These are phyloP conservation scores for Metaphire vulgaris DNA, from an alignment of 1,140 invertebrate genomes.

Conservation along the genomic window DNA sequence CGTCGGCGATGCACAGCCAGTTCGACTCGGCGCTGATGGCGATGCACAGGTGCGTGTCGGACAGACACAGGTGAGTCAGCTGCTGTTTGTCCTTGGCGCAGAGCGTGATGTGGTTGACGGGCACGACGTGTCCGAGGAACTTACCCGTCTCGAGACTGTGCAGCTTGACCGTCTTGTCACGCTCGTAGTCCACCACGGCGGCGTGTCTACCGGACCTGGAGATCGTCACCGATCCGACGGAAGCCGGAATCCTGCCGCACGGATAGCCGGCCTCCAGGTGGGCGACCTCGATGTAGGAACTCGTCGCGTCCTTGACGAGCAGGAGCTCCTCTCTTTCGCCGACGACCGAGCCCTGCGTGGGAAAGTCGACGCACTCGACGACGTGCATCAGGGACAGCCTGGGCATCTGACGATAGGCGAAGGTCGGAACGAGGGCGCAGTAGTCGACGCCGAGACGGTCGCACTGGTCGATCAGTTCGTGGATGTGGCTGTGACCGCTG, in stretches of 20 bases:
- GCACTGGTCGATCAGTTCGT: slow-evolving; percentile 75
- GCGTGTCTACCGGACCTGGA: slow-evolving; percentile 41
- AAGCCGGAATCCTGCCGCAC: slow-evolving; percentile 37
- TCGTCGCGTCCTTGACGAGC: slow-evolving; percentile 38
- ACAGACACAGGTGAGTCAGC: slow-evolving; percentile 37
- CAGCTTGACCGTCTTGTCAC: slow-evolving; percentile 45
- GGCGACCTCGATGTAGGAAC: slow-evolving; percentile 36
- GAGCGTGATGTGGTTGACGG: slow-evolving; percentile 42
- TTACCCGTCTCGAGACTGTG: slow-evolving; percentile 41
- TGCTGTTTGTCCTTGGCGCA: slow-evolving; percentile 42
- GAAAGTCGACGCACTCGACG: background rate
- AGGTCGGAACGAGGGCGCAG: slow-evolving; percentile 43
- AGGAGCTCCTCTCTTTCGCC: slow-evolving; percentile 35
- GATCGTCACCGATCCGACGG: slow-evolving; percentile 43
- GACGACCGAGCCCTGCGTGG: background rate
- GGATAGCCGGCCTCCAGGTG: slow-evolving; percentile 41
- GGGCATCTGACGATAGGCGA: slow-evolving; percentile 37
- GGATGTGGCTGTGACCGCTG: slow-evolving; percentile 62
- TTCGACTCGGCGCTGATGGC: slow-evolving; percentile 42
- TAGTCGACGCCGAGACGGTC: slow-evolving; percentile 41
- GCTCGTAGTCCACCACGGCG: slow-evolving; percentile 46
- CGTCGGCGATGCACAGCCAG: slow-evolving; percentile 43
- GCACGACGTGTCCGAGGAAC: slow-evolving; percentile 46
- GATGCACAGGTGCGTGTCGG: slow-evolving; percentile 39
- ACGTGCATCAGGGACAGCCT: background rate